Evolutionary conservation across 2,888 invertebrate genomes (phyloP), one percentile per base, ranked within the genome.

Genomic region (Polydrusus tereticollis): DNA sequence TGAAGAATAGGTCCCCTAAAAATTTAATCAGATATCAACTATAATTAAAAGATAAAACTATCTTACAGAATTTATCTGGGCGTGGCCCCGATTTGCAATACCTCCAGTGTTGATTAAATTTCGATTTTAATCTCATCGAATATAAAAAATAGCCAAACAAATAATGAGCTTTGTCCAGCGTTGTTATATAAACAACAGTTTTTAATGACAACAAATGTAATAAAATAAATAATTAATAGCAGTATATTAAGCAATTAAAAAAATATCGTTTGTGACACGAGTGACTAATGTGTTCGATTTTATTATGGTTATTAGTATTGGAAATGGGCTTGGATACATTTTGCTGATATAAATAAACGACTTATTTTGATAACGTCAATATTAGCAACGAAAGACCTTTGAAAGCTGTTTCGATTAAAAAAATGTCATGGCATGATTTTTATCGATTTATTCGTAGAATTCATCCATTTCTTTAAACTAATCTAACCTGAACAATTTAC

Each of bases 81-180:
- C 57, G 69, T 63, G 69, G 12, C 45, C 8, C 43, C n/a, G 20
- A 47, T 23, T 47, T n/a, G 47, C 47, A 47, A 47, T 45, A 55
- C 55, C 21, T 63, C 33, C 57, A 38, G 72, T 72, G 72, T 72
- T 72, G 72, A 72, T 66, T 72, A 72, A 72, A 72, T 72, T 72
- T 62, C 47, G 67, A 72, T 72, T 67, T 52, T 67, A 67, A 72
- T 72, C 67, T 10, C 14, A 8, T 43, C 43, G 7, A 29, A 12
- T 23, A 47, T 23, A 47, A 47, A 47, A 47, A 21, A 23, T n/a
- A 47, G n/a, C 47, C 23, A 23, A 47, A 47, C n/a, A 21, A 47
- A 47, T 47, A 47, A n/a, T n/a, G n/a, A 8, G 47, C 21, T 21
- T 47, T 47, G 47, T 47, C 20, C 23, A 2, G n/a, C 47, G 23